These are phyloP conservation scores for Mamestra configurata DNA, from an alignment of 1,140 invertebrate genomes.

Conservation along the genomic window DNA sequence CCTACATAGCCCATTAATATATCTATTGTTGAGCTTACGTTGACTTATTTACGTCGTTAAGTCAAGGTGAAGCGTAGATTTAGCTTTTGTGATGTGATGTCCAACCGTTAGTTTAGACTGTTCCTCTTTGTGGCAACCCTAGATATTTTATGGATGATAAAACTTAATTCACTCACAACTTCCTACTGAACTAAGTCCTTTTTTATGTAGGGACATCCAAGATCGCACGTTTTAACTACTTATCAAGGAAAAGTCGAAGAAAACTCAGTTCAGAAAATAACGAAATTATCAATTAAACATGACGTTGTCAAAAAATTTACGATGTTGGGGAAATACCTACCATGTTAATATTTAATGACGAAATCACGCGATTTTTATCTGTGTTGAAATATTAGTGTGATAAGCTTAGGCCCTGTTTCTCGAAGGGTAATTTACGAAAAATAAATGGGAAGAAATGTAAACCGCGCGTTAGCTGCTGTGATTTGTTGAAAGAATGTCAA, in stretches of 20 bases:
- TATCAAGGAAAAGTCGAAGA: too few relatives aligned
- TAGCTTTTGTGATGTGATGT: slow-evolving; percentile 21
- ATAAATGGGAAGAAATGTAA: too few relatives aligned
- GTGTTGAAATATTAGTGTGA: neutral
- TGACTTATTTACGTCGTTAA: slow-evolving; percentile 1
- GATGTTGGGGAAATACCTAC: neutral
- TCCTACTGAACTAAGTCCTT: too few relatives aligned
- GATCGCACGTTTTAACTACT: too few relatives aligned
- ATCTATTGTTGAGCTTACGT: slow-evolving; percentile 11
- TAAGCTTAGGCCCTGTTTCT: too few relatives aligned
- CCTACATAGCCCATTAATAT: slow-evolving; percentile 5
- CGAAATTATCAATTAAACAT: too few relatives aligned
- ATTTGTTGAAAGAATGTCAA: too few relatives aligned
- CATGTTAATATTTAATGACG: neutral
- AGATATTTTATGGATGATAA: neutral
- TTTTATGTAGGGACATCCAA: too few relatives aligned
- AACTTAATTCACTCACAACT: neutral
- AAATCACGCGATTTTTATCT: neutral
- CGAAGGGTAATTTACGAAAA: too few relatives aligned
- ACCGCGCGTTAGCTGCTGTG: too few relatives aligned
- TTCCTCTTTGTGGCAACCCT: neutral
- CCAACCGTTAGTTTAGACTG: neutral
- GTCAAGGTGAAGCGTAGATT: slow-evolving; percentile 6
- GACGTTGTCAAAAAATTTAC: too few relatives aligned
- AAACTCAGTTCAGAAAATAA: too few relatives aligned